Evolutionary conservation across 2,888 invertebrate genomes (phyloP).

Genomic region (Terebella lapidaria): DNA sequence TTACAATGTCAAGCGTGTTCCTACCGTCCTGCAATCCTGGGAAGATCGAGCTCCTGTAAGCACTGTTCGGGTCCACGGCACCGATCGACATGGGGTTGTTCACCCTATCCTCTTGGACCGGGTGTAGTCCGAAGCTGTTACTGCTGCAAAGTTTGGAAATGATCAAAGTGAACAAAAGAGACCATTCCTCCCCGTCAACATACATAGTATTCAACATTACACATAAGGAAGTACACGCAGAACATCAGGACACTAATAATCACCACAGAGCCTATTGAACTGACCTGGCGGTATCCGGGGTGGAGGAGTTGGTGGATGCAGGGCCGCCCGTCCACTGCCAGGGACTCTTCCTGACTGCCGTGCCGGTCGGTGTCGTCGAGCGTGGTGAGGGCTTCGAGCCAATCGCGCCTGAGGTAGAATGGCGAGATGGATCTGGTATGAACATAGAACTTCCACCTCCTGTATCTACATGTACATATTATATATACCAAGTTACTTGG

Average conservation of each 20-base stretch:
- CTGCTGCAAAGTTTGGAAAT: too few relatives aligned
- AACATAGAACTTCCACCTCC: too few relatives aligned
- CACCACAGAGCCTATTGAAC: too few relatives aligned
- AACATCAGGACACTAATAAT: too few relatives aligned
- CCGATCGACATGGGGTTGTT: neutral
- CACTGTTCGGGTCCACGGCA: neutral
- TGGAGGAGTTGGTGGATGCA: neutral
- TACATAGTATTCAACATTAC: too few relatives aligned
- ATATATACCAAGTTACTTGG: too few relatives aligned
- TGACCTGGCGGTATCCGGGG: neutral
- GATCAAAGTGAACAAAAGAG: too few relatives aligned
- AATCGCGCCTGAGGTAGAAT: neutral
- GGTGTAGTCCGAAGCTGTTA: constrained; percentile 4
- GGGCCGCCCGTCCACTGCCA: neutral
- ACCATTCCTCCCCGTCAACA: too few relatives aligned
- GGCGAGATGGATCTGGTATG: too few relatives aligned
- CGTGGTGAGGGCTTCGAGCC: neutral
- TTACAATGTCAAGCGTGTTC: too few relatives aligned
- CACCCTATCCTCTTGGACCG: neutral
- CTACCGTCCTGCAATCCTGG: neutral
- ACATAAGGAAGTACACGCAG: too few relatives aligned
- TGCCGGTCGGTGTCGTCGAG: neutral
- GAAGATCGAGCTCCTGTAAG: neutral
- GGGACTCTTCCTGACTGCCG: neutral
- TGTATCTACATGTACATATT: too few relatives aligned